These are phyloP conservation scores for Gallinago stenura DNA, from an alignment of 2,797 vertebrate species.

Conservation along the genomic window DNA sequence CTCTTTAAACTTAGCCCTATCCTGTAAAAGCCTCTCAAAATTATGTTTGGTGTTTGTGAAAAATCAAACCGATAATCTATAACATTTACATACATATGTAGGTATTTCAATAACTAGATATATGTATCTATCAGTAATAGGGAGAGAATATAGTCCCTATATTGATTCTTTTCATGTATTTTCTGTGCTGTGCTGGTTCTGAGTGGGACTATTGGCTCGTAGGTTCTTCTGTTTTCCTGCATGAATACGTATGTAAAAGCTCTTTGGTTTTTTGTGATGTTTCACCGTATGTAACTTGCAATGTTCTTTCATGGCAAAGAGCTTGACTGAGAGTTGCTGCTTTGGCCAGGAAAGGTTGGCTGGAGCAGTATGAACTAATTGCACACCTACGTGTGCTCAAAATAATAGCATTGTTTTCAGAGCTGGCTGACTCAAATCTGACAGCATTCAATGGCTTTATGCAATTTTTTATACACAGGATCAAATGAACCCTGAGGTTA, in stretches of 20 bases:
- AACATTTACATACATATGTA: neutral
- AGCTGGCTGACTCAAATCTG: neutral
- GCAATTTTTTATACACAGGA: neutral
- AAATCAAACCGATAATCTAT: neutral
- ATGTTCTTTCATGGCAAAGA: neutral
- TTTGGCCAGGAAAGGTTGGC: neutral
- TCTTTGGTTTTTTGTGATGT: neutral
- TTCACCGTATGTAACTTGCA: neutral
- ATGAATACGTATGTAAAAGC: neutral
- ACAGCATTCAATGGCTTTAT: neutral
- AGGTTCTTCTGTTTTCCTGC: neutral
- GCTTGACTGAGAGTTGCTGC: neutral
- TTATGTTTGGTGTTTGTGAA: neutral
- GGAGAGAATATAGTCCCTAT: neutral
- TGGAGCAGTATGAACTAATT: neutral
- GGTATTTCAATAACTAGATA: neutral
- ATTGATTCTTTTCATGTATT: neutral
- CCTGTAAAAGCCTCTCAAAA: neutral
- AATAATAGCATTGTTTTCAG: neutral
- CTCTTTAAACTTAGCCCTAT: neutral
- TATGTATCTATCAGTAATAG: neutral
- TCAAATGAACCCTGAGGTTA: neutral
- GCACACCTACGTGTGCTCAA: neutral
- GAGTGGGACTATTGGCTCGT: neutral
- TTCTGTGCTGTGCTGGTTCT: neutral